A percentile compares a stretch with the other conserved stretches of the same genome.
Evolutionary conservation across 2,113 vertebrate genomes (phyloP).

Genomic region (Stomatorhinus ivindoensis): DNA sequence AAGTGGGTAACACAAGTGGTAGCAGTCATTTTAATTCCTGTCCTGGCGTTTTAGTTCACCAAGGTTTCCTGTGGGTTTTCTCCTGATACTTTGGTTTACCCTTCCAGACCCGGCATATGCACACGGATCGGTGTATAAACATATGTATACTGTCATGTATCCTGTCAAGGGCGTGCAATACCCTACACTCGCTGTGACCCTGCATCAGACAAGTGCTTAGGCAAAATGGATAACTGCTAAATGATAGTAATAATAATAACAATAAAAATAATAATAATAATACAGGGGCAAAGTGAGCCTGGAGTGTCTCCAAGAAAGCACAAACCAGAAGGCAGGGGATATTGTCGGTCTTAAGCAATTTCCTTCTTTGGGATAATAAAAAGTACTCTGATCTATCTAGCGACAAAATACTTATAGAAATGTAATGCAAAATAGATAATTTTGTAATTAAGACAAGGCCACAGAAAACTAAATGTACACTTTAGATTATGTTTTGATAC

Average conservation of each 20-base stretch:
- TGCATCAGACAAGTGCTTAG: not conserved
- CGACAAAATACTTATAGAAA: not conserved
- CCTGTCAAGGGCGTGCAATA: not conserved
- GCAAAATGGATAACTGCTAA: not conserved
- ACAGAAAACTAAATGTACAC: not conserved
- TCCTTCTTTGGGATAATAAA: not conserved
- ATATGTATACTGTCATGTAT: not conserved
- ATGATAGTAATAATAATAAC: not conserved
- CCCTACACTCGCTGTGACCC: not conserved
- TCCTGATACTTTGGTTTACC: not conserved
- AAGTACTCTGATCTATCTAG: not conserved
- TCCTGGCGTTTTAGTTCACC: not conserved
- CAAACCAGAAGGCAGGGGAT: not conserved
- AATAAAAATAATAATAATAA: not conserved
- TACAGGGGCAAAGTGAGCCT: not conserved
- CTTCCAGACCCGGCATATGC: not conserved
- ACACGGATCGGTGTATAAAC: not conserved
- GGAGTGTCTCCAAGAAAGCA: not conserved
- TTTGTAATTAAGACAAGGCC: not conserved
- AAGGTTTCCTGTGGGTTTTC: not conserved
- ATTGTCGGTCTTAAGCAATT: not conserved
- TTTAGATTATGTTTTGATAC: not conserved
- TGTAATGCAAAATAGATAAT: not conserved
- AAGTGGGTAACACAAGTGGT: not conserved
- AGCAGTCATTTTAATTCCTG: not conserved